Percentiles rank a stretch among this genome's conserved stretches.
Conservation (phyloP, 2,113 vertebrate species). For the Myrmophylax atrothorax region DNA sequence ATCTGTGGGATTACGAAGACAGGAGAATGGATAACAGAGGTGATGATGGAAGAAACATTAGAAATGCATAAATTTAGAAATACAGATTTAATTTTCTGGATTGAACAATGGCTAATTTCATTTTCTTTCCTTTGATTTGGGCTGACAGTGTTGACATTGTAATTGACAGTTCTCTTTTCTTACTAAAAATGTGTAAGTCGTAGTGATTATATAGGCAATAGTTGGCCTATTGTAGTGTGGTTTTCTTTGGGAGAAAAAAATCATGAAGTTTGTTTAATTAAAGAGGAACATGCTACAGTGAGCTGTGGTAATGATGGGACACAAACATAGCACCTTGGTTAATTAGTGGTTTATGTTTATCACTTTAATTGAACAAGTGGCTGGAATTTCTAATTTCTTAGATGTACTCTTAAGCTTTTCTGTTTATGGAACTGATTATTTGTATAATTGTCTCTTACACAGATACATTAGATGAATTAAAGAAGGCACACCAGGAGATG, state of each 20-base stretch:
- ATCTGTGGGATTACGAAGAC: neutral
- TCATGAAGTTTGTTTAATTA: neutral
- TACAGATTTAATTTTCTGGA: neutral
- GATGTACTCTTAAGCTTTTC: neutral
- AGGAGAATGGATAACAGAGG: neutral
- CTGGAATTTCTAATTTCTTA: neutral
- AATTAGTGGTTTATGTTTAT: neutral
- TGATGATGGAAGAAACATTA: neutral
- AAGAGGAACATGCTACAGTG: neutral
- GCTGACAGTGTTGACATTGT: neutral
- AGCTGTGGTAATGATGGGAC: neutral
- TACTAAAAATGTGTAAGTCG: neutral
- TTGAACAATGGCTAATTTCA: neutral
- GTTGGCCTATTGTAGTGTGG: neutral
- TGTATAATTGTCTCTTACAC: neutral
- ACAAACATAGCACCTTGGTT: neutral
- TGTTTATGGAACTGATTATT: neutral
- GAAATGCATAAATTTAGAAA: neutral
- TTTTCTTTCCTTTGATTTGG: neutral
- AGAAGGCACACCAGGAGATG: constrained; percentile 84
- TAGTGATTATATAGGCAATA: neutral
- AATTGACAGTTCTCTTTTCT: neutral
- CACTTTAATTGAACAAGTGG: neutral
- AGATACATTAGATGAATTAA: constrained; percentile 88
- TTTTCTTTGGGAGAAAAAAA: neutral